phyloP scores from a whole-genome alignment of 2,888 invertebrate species.

The Aethes cnicana region DNA sequence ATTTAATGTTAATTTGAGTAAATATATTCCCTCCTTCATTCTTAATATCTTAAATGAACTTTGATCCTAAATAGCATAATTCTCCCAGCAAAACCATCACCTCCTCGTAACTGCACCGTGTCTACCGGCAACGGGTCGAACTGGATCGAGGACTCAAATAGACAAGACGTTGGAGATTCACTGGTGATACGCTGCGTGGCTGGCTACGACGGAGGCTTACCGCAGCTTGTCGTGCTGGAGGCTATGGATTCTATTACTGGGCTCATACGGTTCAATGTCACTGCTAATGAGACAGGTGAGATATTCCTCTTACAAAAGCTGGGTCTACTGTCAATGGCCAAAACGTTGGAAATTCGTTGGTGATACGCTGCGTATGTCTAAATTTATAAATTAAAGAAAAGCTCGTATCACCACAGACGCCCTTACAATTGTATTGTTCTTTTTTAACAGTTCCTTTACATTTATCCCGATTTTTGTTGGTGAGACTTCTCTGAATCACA shows the following conservation, averaged over 20 bases:
- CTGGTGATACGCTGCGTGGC: slow-evolving; percentile 92
- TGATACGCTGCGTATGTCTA: too few species aligned
- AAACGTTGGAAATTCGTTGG: too few species aligned
- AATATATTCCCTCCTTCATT: too few species aligned
- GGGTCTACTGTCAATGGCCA: background rate
- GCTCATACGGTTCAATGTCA: slow-evolving; percentile 86
- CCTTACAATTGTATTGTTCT: too few species aligned
- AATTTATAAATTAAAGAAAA: too few species aligned
- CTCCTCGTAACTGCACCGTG: slow-evolving; percentile 92
- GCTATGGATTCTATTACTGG: slow-evolving; percentile 89
- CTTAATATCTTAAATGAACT: background rate
- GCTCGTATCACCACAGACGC: too few species aligned
- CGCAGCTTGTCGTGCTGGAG: slow-evolving; percentile 92
- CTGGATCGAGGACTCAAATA: slow-evolving; percentile 69
- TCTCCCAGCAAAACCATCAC: slow-evolving; percentile 87
- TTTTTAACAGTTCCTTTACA: too few species aligned
- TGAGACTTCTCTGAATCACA: too few species aligned
- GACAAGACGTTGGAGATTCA: slow-evolving; percentile 60
- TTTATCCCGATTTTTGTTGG: too few species aligned
- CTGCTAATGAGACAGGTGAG: slow-evolving; percentile 82
- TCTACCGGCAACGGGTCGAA: slow-evolving; percentile 83
- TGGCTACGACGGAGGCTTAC: slow-evolving; percentile 94
- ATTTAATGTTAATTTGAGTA: too few species aligned
- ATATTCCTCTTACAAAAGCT: background rate
- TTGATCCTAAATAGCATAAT: background rate